A percentile compares a stretch with the other conserved stretches of the same genome.
Conservation (phyloP, 2,113 vertebrate genomes). For the Spermophilus dauricus region DNA sequence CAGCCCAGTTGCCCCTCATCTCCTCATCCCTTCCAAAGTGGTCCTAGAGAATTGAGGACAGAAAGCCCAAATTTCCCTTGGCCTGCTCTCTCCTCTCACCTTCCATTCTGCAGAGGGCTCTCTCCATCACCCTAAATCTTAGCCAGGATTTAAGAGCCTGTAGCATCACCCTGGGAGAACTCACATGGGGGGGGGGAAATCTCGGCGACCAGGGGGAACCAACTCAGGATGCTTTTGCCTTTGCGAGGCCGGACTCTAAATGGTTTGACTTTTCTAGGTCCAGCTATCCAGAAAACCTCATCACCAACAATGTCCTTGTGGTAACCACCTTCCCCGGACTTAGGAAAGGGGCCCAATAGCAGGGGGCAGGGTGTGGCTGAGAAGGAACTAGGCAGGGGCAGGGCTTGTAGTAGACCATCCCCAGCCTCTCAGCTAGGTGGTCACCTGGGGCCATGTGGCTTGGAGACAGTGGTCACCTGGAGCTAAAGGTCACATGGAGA, state of each 20-base stretch:
- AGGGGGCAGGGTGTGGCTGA: not conserved
- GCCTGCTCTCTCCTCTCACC: not conserved
- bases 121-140: not conserved
- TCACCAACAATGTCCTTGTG: slow-evolving; percentile 90
- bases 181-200: not conserved
- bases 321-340: slow-evolving; percentile 80
- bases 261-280: slow-evolving; percentile 85
- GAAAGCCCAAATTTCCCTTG: not conserved
- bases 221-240: not conserved
- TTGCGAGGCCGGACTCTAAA: not conserved
- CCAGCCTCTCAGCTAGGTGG: not conserved
- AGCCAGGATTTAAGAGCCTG: not conserved
- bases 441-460: not conserved
- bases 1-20: not conserved
- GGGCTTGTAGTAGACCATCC: not conserved
- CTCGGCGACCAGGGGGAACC: fast-evolving
- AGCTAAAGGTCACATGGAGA: not conserved
- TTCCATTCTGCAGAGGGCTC: not conserved
- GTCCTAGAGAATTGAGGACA: not conserved
- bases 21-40: not conserved
- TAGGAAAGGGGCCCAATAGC: not conserved
- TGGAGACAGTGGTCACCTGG: not conserved
- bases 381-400: not conserved
- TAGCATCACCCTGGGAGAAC: not conserved
- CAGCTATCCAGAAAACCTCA: slow-evolving; percentile 86